Evolutionary conservation across 2,797 vertebrate species (phyloP), one percentile per base, ranked within the genome.

Genomic region (Anas bernieri): DNA sequence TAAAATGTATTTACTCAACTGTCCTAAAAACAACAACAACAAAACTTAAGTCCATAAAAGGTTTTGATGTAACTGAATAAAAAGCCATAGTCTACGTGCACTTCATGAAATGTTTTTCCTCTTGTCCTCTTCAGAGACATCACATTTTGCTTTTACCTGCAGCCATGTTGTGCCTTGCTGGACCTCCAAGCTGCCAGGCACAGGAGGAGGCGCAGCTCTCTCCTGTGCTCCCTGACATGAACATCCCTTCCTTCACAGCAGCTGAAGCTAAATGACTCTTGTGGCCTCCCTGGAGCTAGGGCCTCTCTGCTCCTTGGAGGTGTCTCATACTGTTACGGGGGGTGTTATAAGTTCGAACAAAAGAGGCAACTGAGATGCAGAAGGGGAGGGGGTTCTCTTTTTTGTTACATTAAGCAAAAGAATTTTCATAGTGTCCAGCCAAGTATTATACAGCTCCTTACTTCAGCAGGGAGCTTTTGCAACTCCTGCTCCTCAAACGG

Each of bases 241-340:
- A 56, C 31, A 33, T 14, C 14, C 13, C 10, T 83, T 17, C 28
- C 10, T 79, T 17, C 28, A 12, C 31, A 25, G 37, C 0, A 1
- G 68, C n/a, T 26, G 31, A 46, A 28, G 22, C 54, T 2, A 2
- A 28, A 30, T 12, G 31, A 61, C 5, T 50, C 20, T 17, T 33
- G 23, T 16, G 68, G 56, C 50, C 13, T 79, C 39, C 7, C 14
- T 64, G 63, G 16, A 64, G 25, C 80, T 37, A n/a, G 23, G 26
- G 5, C 25, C 50, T 15, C 50, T 50, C 14, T 25, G 48, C n/a
- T 79, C 25, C 35, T 35, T 0, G 0, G 15, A 46, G 13, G 23
- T 0, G 0, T 28, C 30, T 69, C 1, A 7, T 64, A 45, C 43
- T 18, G 12, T 37, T 0, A 0, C 33, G 14, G 12, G 12, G 12